These are phyloP conservation scores for Philhelius pedissequus DNA, from an alignment of 2,888 invertebrate species.

Conservation along the genomic window DNA sequence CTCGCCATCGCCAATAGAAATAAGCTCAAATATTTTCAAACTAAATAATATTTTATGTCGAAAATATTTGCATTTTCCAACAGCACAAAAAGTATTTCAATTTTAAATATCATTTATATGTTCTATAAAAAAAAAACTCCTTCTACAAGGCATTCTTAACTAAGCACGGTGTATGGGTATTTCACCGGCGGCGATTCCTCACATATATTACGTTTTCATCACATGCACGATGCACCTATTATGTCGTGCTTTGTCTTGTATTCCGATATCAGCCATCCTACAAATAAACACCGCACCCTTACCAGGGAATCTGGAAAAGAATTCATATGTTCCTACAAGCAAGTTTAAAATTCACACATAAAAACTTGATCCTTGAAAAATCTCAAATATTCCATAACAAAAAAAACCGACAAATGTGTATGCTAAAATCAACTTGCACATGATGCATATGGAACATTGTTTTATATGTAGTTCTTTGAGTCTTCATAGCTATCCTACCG, in stretches of 20 bases:
- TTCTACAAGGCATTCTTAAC: too few species aligned
- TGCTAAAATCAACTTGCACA: constrained; percentile 11
- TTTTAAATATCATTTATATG: too few species aligned
- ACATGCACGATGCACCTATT: background rate
- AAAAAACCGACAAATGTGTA: background rate
- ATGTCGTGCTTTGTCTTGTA: background rate
- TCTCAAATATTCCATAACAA: background rate
- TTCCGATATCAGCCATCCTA: background rate
- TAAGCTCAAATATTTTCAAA: too few species aligned
- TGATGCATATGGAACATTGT: constrained; percentile 1
- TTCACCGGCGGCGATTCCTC: constrained; percentile 13
- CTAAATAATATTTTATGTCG: too few species aligned
- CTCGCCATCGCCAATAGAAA: too few species aligned
- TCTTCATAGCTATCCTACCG: background rate
- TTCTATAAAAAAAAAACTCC: too few species aligned
- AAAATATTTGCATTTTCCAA: too few species aligned
- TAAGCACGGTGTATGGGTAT: too few species aligned
- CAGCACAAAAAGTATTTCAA: too few species aligned
- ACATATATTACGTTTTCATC: constrained; percentile 13
- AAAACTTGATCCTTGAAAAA: background rate
- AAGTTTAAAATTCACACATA: background rate
- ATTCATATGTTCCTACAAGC: background rate
- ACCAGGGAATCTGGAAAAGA: background rate
- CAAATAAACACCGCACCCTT: constrained; percentile 3
- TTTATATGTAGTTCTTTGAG: background rate